Percentiles rank a stretch among this genome's conserved stretches.
These are phyloP conservation scores for Nilaparvata lugens DNA, from an alignment of 1,140 invertebrate species.

Conservation along the genomic window DNA sequence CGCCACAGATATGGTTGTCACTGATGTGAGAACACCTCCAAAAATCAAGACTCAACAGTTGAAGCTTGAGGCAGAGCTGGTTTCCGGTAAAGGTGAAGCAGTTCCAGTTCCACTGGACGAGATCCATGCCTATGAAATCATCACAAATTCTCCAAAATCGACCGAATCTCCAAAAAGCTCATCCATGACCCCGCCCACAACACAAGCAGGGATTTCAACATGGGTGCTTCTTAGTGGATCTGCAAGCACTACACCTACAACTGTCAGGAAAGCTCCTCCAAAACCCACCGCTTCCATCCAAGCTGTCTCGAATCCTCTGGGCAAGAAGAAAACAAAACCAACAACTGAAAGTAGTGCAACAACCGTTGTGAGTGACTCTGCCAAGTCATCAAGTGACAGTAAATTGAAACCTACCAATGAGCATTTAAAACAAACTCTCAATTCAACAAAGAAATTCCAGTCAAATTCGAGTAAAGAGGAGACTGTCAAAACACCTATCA, in stretches of 20 bases:
- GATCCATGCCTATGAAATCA: slow-evolving; percentile 20
- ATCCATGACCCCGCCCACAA: slow-evolving; percentile 40
- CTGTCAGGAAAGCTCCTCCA: slow-evolving; percentile 27
- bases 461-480: slow-evolving; percentile 5
- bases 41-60: slow-evolving; percentile 38
- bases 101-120: slow-evolving; percentile 44
- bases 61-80: slow-evolving; percentile 12
- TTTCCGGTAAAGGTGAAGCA: slow-evolving; percentile 38
- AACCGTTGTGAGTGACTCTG: not conserved
- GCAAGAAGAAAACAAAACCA: not conserved
- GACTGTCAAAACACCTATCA: not conserved
- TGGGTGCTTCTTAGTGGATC: slow-evolving; percentile 61
- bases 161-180: slow-evolving; percentile 20
- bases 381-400: slow-evolving; percentile 4
- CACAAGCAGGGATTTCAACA: slow-evolving; percentile 56
- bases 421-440: slow-evolving; percentile 10
- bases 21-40: slow-evolving; percentile 49
- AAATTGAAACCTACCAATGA: not conserved
- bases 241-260: slow-evolving; percentile 31
- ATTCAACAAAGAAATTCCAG: not conserved
- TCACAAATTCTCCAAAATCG: slow-evolving; percentile 34
- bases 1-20: slow-evolving; percentile 34
- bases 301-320: not conserved
- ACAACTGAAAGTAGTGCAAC: not conserved
- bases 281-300: slow-evolving; percentile 14